Conservation (phyloP, 1,140 invertebrate species). For the Pseudomyrmex sp. region DNA sequence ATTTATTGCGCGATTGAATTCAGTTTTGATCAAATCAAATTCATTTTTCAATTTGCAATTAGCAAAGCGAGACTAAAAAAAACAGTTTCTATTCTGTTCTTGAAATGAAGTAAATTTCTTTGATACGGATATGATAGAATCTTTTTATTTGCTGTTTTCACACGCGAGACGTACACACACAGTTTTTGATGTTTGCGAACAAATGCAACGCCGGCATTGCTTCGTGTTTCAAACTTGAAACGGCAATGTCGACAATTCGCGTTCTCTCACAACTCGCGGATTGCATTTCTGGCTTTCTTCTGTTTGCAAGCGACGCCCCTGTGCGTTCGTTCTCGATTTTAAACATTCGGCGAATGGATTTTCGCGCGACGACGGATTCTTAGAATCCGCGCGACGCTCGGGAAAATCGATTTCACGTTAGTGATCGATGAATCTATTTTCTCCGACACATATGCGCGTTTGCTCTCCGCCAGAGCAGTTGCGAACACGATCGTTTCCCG, state of each 20-base stretch:
- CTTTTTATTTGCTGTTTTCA: constrained; percentile 36
- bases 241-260: neutral
- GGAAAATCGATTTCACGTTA: constrained; percentile 35
- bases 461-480: constrained; percentile 20
- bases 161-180: neutral
- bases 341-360: constrained; percentile 49
- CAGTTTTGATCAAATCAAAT: neutral
- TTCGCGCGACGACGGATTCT: constrained; percentile 31
- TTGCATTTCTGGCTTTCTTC: constrained; percentile 47
- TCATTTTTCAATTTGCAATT: neutral
- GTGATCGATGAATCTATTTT: constrained; percentile 51
- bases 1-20: too few species aligned
- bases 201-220: constrained; percentile 3
- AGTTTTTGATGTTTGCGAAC: neutral
- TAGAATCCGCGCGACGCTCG: constrained; percentile 2
- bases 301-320: constrained; percentile 1
- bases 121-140: constrained; percentile 7
- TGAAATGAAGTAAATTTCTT: neutral
- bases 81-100: neutral
- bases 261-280: constrained; percentile 25
- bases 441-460: constrained; percentile 23
- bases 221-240: neutral
- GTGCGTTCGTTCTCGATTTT: constrained; percentile 34
- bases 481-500: constrained; percentile 39
- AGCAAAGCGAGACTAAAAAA: constrained; percentile 22